Base-by-base conservation (phyloP, 2,797 vertebrate genomes). In the Tangara arthus region DNA sequence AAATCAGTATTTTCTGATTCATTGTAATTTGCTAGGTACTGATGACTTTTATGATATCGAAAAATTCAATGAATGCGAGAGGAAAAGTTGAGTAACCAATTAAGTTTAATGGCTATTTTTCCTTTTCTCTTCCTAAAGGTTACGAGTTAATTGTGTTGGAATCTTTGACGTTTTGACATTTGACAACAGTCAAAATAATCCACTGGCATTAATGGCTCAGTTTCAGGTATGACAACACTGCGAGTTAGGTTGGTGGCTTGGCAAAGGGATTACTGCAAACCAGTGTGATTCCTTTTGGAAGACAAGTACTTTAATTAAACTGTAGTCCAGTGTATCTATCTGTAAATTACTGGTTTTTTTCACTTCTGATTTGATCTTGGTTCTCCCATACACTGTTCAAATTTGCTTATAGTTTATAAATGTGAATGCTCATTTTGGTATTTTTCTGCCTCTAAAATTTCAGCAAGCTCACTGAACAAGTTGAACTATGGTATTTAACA, bases 141-240 rank as follows among this genome's bases (percentile, higher is more conserved):
- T 98, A 65, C 98, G 98, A 95, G 98, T 98, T 93, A 99, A 99
- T 97, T 99, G 99, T 96, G 99, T 99, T 93, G 99, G 99, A 82
- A 98, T 99, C 95, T 99, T 99, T 98, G 99, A 99, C 57, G 99
- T 99, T 98, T 98, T 99, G 98, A 99, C 99, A 26, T 99, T 99
- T 98, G 99, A 99, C 98, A 99, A 98, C 98, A 99, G 98, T 98
- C 99, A 99, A 97, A 99, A 98, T 97, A 99, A 99, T 98, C 99
- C 99, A 92, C 98, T 99, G 98, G 99, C 99, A 92, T 98, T 99
- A 96, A 99, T 99, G 99, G 99, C 99, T 96, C 99, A 99, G 95
- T 98, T 98, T 96, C 98, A 98, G 98, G 98, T 98, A 95, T 98
- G 97, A 77, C 34, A 57, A 9, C 12, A 35, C 15, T 3, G 0